These are phyloP conservation scores for Callosobruchus maculatus DNA, from an alignment of 2,888 invertebrate genomes.

Conservation along the genomic window DNA sequence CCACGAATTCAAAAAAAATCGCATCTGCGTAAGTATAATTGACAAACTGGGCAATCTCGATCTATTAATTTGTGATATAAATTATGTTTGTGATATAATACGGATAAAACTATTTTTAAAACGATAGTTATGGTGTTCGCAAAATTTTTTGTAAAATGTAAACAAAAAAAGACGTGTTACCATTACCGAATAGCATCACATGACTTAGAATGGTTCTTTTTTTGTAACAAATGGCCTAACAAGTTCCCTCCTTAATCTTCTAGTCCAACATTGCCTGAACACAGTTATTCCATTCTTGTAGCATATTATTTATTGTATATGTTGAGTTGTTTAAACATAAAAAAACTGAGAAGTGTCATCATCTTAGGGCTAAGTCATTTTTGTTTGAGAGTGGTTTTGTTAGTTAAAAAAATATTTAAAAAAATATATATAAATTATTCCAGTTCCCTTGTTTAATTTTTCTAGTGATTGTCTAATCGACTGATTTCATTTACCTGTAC, in stretches of 20 bases:
- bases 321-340: conserved; percentile 12
- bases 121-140: background rate
- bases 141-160: conserved; percentile 6
- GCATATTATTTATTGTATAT: conserved; percentile 28
- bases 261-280: conserved; percentile 45
- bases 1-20: background rate
- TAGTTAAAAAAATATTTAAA: conserved; percentile 1
- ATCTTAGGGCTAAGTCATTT: conserved; percentile 9
- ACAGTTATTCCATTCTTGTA: conserved; percentile 36
- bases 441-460: background rate
- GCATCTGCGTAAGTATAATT: background rate
- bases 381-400: conserved; percentile 25
- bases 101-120: conserved; percentile 10
- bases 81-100: conserved; percentile 14
- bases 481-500: conserved; percentile 34
- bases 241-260: conserved; percentile 50
- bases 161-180: conserved; percentile 16
- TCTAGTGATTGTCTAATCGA: conserved; percentile 22
- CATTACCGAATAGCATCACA: conserved; percentile 36
- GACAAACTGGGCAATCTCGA: background rate
- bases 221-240: conserved; percentile 47
- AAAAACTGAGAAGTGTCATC: background rate
- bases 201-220: conserved; percentile 23
- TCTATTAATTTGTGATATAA: conserved; percentile 15
- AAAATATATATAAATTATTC: background rate